Percentiles rank a stretch among this genome's conserved stretches.
Conservation (phyloP, 2,888 invertebrate genomes). For the Yponomeuta cagnagella region DNA sequence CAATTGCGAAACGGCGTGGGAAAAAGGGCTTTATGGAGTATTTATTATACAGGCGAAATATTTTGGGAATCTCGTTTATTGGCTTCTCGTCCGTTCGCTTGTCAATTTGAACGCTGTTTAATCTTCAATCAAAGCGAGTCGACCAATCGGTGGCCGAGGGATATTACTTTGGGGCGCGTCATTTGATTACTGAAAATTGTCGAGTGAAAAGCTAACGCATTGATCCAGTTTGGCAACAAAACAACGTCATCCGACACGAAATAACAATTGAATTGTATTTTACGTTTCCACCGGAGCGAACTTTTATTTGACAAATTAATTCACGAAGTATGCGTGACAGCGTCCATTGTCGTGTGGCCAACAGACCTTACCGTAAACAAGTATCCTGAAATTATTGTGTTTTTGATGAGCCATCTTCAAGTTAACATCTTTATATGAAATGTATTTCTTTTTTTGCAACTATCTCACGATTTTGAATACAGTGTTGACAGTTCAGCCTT, state of each 20-base stretch:
- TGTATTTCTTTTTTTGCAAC: constrained; percentile 17
- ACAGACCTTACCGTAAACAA: constrained; percentile 25
- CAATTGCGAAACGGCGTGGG: constrained; percentile 49
- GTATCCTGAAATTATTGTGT: constrained; percentile 30
- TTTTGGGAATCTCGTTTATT: constrained; percentile 52
- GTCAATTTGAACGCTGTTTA: constrained; percentile 44
- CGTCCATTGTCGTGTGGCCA: constrained; percentile 30
- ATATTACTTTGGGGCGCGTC: neutral
- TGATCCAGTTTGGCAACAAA: neutral
- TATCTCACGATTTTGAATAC: constrained; percentile 15
- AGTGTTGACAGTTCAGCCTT: constrained; percentile 2
- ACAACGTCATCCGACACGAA: neutral
- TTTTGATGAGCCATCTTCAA: constrained; percentile 23
- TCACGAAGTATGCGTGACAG: constrained; percentile 30
- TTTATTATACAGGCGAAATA: constrained; percentile 46
- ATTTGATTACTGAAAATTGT: neutral
- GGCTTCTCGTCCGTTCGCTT: constrained; percentile 41
- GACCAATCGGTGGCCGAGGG: neutral
- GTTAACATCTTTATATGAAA: constrained; percentile 23
- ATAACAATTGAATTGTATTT: constrained; percentile 2
- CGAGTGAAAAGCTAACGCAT: neutral
- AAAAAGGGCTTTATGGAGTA: constrained; percentile 51
- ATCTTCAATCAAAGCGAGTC: constrained; percentile 35
- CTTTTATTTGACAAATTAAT: constrained; percentile 26
- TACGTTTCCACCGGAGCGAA: neutral